phyloP scores from a whole-genome alignment of 2,113 vertebrate species.

The Micronycteris hirsuta region DNA sequence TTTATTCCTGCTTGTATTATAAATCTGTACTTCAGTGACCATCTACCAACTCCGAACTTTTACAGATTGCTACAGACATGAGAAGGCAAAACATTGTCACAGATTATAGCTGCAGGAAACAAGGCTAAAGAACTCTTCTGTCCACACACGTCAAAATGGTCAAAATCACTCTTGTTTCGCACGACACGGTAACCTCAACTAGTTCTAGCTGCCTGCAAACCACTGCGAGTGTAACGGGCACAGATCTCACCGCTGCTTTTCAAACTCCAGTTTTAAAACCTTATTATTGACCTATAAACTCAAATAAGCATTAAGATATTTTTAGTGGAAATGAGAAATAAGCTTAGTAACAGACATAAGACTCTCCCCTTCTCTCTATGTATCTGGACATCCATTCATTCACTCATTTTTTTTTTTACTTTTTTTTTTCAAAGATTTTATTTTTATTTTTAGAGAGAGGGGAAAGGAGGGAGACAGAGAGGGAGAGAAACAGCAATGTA shows the following conservation, averaged over 20 bases:
- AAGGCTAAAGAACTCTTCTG: neutral
- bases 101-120: neutral
- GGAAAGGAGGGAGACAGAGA: too few species aligned
- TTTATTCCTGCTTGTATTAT: neutral
- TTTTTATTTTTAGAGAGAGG: too few species aligned
- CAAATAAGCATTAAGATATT: neutral
- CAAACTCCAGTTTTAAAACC: neutral
- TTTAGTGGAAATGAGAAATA: constrained; percentile 6
- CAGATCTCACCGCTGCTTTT: neutral
- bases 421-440: too few species aligned
- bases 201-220: neutral
- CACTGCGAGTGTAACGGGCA: neutral
- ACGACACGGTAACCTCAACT: neutral
- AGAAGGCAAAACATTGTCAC: neutral
- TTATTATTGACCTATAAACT: constrained; percentile 11
- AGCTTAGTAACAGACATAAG: neutral
- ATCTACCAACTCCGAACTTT: constrained; percentile 24
- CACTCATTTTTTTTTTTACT: too few species aligned
- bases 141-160: neutral
- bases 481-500: too few species aligned
- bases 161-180: neutral
- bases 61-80: neutral
- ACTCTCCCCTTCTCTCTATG: neutral
- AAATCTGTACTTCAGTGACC: neutral
- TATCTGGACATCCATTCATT: neutral